Base-by-base conservation (phyloP, 2,113 vertebrate species). In the Poecile atricapillus region DNA sequence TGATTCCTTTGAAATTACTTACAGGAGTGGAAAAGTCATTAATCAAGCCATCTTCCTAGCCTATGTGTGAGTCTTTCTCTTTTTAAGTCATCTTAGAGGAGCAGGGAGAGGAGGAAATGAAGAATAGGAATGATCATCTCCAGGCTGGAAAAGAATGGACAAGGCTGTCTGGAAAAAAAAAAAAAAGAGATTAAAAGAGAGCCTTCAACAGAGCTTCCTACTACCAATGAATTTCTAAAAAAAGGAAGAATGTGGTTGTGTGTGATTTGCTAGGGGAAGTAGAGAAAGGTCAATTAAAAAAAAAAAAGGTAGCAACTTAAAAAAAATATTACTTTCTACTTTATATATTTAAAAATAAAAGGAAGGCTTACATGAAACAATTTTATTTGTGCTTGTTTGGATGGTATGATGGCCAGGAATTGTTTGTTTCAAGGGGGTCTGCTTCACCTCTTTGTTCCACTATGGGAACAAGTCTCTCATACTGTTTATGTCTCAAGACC, bases 401-500 rank as follows among this genome's bases (percentile, higher is more conserved):
- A n/a, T 88, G 53, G 53, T 80, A 35, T 3, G 3, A 35, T 80
- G 70, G 65, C 59, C 87, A 80, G 50, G 35, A 76, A 60, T 64
- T 87, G 75, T 89, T 95, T 92, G 74, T 80, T 96, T 76, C 90
- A 52, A 85, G 88, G 80, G 70, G 46, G 39, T 84, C 69, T 90
- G 33, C 74, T 91, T 92, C 93, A 94, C 52, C 43, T 63, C 87
- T 94, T 87, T 95, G 70, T 89, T 96, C 70, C n/a, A 37, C 88
- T 80, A 59, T 91, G 74, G 74, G 87, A 97, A 92, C 68, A 60
- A 94, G 31, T 83, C 43, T 86, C 63, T 93, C 33, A 13, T 7
- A 78, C 85, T 95, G 90, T 93, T 94, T 96, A 77, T 94, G 93
- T 94, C 94, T 96, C 95, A 82, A 96, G 96, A 83, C 59, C 55